Conservation (phyloP, 2,888 invertebrate species). For the Ormia ochracea region DNA sequence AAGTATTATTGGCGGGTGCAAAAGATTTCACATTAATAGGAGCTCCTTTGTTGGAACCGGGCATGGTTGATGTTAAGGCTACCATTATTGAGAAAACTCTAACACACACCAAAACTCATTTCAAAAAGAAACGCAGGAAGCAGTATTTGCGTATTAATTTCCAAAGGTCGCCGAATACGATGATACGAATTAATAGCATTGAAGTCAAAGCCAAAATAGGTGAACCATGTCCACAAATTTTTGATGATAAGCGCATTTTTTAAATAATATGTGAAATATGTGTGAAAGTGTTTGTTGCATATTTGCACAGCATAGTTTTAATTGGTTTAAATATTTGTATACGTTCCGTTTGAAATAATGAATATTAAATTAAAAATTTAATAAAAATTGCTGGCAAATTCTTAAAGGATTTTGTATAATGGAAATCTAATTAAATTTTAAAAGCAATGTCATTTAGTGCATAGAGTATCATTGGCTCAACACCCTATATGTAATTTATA, state of each 20-base stretch:
- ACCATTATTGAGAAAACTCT: slow-evolving; percentile 90
- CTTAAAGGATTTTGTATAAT: too few relatives aligned
- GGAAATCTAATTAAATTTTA: too few relatives aligned
- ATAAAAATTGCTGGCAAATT: too few relatives aligned
- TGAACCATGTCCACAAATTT: slow-evolving; percentile 21
- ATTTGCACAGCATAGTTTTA: slow-evolving; percentile 41
- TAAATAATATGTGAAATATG: slow-evolving; percentile 38
- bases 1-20: slow-evolving; percentile 87
- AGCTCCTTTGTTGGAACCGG: slow-evolving; percentile 85
- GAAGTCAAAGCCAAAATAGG: slow-evolving; percentile 78
- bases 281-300: neutral
- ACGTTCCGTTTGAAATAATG: too few relatives aligned
- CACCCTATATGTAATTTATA: slow-evolving; percentile 55
- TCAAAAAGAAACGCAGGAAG: slow-evolving; percentile 86
- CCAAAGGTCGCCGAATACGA: slow-evolving; percentile 83
- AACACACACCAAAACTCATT: slow-evolving; percentile 87
- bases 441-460: too few relatives aligned
- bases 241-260: slow-evolving; percentile 61
- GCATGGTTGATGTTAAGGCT: slow-evolving; percentile 85
- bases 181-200: slow-evolving; percentile 86
- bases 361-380: too few relatives aligned
- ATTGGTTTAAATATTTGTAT: slow-evolving; percentile 30
- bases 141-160: slow-evolving; percentile 87
- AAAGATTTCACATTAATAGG: slow-evolving; percentile 90
- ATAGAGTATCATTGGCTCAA: too few relatives aligned